Evolutionary conservation across 2,113 vertebrate species (phyloP).

Genomic region (Rallus limicola): DNA sequence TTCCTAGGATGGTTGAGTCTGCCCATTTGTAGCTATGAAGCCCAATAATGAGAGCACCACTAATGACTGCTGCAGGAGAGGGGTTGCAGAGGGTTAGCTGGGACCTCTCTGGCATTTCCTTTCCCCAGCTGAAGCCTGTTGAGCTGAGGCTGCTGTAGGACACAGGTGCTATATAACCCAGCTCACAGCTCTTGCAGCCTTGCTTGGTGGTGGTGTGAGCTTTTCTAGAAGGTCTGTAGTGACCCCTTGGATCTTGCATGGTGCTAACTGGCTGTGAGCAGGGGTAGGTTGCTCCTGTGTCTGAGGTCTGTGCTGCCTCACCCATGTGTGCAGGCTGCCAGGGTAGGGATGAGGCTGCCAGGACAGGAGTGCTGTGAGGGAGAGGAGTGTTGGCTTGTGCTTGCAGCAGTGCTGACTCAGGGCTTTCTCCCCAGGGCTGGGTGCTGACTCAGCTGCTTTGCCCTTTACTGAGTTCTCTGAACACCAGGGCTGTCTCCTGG

Average conservation of each 20-base stretch:
- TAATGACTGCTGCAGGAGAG: neutral
- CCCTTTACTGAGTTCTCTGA: neutral
- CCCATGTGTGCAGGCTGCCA: neutral
- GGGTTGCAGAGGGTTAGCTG: neutral
- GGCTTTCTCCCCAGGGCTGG: constrained; percentile 3
- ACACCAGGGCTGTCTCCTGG: constrained; percentile 18
- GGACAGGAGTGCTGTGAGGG: neutral
- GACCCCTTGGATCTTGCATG: too few species aligned
- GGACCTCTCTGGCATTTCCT: neutral
- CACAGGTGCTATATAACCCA: accelerated
- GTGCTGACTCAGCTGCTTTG: constrained; percentile 52
- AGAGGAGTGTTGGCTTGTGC: neutral
- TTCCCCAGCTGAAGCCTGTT: neutral
- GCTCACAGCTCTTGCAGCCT: accelerated
- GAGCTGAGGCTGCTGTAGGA: neutral
- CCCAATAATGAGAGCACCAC: neutral
- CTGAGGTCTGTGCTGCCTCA: neutral
- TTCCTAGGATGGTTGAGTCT: neutral
- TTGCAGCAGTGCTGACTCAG: constrained; percentile 20
- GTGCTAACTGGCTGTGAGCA: neutral
- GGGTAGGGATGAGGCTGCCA: neutral
- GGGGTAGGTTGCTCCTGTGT: neutral
- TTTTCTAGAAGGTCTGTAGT: neutral
- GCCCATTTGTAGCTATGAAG: neutral
- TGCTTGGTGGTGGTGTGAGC: neutral